Percentiles rank a stretch among this genome's conserved stretches.
These are phyloP conservation scores for Apotomis capreana DNA, from an alignment of 2,888 invertebrate species.

Conservation along the genomic window DNA sequence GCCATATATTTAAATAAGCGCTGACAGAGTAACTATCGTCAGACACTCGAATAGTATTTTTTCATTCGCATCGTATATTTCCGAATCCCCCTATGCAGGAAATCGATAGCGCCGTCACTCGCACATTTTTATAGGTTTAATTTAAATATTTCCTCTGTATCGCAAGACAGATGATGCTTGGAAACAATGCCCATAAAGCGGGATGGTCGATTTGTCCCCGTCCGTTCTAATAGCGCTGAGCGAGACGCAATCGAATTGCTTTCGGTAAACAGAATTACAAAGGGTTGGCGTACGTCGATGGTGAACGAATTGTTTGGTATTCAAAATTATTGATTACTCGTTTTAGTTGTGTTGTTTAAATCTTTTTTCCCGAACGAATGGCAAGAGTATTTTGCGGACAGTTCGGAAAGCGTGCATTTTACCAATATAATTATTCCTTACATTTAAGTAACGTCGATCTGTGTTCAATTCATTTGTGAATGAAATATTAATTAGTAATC, in stretches of 20 bases:
- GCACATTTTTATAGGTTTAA: conserved; percentile 32
- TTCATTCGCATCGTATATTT: background rate
- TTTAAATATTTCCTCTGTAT: conserved; percentile 25
- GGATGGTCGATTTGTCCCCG: conserved; percentile 61
- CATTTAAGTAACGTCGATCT: no score
- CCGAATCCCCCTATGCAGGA: background rate
- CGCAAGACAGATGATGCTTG: conserved; percentile 23
- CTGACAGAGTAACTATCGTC: no score
- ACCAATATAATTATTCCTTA: no score
- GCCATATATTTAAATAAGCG: no score
- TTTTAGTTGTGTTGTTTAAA: background rate
- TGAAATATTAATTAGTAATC: no score
- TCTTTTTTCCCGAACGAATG: no score
- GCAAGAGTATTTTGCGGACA: no score
- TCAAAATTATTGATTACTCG: background rate
- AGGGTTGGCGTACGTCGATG: background rate
- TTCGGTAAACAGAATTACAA: conserved; percentile 25
- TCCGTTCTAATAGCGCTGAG: conserved; percentile 54
- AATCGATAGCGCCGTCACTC: background rate
- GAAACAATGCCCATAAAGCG: conserved; percentile 51
- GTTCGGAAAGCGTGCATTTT: no score
- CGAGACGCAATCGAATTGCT: conserved; percentile 46
- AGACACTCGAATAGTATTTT: no score
- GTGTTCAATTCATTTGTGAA: no score
- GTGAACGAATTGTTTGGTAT: background rate